These are phyloP conservation scores for Egretta garzetta DNA, from an alignment of 2,113 vertebrate species.

Conservation along the genomic window DNA sequence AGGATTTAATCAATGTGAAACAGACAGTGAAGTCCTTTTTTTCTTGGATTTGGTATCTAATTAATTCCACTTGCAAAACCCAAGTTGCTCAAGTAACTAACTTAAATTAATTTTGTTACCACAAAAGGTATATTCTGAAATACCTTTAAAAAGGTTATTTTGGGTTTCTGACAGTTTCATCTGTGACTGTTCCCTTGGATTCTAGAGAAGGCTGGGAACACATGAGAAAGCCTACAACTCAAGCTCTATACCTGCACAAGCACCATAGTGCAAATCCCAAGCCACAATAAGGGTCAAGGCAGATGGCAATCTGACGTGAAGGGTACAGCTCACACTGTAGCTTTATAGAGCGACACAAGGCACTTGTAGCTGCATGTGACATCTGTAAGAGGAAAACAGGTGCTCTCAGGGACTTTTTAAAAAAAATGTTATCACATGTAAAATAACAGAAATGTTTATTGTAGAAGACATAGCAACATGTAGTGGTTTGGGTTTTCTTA, in stretches of 20 bases:
- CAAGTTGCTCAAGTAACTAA: not conserved
- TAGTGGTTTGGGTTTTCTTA: not conserved
- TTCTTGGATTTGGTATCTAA: not conserved
- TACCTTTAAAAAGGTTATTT: not conserved
- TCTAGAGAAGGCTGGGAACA: not conserved
- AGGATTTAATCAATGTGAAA: not conserved
- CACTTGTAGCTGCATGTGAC: conserved; percentile 94
- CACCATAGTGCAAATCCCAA: conserved; percentile 98
- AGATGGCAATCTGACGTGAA: conserved; percentile 94
- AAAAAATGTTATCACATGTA: not conserved
- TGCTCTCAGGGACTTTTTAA: not conserved
- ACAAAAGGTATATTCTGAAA: not conserved
- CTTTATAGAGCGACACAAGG: conserved; percentile 96
- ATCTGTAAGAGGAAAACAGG: conserved; percentile 76
- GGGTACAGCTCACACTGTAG: conserved; percentile 97
- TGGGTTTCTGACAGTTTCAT: not conserved
- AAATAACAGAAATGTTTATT: not conserved
- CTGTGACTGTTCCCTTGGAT: not conserved
- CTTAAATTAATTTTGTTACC: not conserved
- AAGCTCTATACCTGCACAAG: conserved; percentile 87
- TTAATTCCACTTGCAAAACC: not conserved
- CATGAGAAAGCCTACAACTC: not conserved
- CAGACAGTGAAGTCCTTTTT: not conserved
- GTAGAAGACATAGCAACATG: rapidly evolving
- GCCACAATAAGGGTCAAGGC: conserved; percentile 96